These are phyloP conservation scores for Ammospiza nelsoni DNA, from an alignment of 2,113 vertebrate species.

Conservation along the genomic window DNA sequence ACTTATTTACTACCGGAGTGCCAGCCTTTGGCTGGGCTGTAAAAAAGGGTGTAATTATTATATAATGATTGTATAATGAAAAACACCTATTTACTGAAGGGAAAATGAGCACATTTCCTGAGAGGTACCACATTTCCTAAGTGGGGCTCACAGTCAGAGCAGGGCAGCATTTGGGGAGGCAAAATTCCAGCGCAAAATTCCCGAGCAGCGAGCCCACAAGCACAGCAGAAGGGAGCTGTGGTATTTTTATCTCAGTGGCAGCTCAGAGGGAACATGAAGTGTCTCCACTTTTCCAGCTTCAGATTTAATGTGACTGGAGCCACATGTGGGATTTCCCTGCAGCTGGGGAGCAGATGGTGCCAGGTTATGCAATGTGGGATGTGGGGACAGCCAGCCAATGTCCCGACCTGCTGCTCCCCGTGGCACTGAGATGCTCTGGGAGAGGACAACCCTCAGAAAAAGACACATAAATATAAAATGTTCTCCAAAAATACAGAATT, in stretches of 20 bases:
- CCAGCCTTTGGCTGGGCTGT: background rate
- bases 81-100: background rate
- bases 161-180: background rate
- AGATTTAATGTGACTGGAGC: background rate
- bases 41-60: background rate
- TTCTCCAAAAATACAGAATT: background rate
- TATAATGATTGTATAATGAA: background rate
- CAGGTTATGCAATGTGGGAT: background rate
- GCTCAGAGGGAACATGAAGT: background rate
- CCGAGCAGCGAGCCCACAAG: rapidly evolving
- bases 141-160: background rate
- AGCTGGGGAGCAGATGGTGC: background rate
- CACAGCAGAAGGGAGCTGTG: background rate
- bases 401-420: rapidly evolving
- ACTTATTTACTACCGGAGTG: background rate
- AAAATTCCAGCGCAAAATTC: background rate
- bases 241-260: background rate
- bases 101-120: background rate
- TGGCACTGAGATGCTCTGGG: background rate
- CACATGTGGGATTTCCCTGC: background rate
- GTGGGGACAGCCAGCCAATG: background rate
- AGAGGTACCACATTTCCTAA: background rate
- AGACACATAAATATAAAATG: background rate
- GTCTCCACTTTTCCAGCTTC: background rate
- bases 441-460: background rate